phyloP scores from a whole-genome alignment of 2,888 invertebrate species.

The Acronicta aceris region DNA sequence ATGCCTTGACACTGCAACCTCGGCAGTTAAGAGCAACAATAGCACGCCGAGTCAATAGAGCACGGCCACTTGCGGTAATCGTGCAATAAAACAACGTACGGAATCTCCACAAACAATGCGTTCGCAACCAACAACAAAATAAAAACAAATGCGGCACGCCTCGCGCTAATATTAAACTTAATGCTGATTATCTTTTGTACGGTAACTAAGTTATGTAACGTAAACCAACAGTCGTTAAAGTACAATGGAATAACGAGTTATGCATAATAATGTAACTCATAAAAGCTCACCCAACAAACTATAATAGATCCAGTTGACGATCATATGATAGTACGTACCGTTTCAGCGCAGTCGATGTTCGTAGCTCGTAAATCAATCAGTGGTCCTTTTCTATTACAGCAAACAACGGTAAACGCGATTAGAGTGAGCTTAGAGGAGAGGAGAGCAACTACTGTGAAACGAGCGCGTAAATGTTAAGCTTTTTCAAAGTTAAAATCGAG shows the following conservation, averaged over 20 bases:
- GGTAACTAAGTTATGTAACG: slow-evolving; percentile 55
- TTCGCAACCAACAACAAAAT: slow-evolving; percentile 63
- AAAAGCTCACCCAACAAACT: slow-evolving; percentile 54
- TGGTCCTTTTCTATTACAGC: slow-evolving; percentile 73
- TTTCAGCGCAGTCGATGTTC: slow-evolving; percentile 73
- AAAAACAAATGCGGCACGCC: slow-evolving; percentile 62
- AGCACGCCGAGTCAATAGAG: slow-evolving; percentile 76
- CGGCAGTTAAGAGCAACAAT: slow-evolving; percentile 72
- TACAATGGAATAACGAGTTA: slow-evolving; percentile 52
- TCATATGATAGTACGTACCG: slow-evolving; percentile 77
- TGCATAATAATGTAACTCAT: slow-evolving; percentile 55
- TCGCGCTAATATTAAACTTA: slow-evolving; percentile 52
- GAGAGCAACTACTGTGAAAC: slow-evolving; percentile 75
- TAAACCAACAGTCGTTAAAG: slow-evolving; percentile 53
- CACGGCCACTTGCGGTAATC: slow-evolving; percentile 74
- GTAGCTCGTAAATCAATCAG: slow-evolving; percentile 75
- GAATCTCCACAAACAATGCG: slow-evolving; percentile 71
- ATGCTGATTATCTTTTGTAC: slow-evolving; percentile 53
- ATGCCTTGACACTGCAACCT: slow-evolving; percentile 83
- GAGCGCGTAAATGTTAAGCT: slow-evolving; percentile 76
- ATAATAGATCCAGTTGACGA: slow-evolving; percentile 58
- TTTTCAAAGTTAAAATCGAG: slow-evolving; percentile 78
- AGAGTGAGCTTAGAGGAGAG: slow-evolving; percentile 70
- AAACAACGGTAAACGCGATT: slow-evolving; percentile 73
- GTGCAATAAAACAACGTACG: slow-evolving; percentile 71